Evolutionary conservation across 2,113 vertebrate genomes (phyloP).

Genomic region (Pteronura brasiliensis): DNA sequence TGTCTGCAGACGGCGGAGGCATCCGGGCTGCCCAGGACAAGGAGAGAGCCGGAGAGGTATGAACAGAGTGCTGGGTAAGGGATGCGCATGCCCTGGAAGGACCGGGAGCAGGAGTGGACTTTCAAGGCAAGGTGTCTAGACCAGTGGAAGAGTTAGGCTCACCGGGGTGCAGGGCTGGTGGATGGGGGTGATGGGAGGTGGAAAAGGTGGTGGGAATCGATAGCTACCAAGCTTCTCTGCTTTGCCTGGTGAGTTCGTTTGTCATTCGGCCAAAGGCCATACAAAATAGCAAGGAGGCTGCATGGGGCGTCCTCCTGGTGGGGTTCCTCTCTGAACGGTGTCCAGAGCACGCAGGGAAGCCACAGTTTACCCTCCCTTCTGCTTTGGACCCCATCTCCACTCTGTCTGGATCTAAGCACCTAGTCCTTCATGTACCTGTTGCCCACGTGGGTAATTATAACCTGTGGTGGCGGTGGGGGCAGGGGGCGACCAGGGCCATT

Average conservation of each 20-base stretch:
- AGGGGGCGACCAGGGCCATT: background rate
- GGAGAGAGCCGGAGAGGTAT: conserved; percentile 43
- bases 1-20: conserved; percentile 23
- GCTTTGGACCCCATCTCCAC: background rate
- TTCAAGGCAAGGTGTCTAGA: background rate
- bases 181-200: background rate
- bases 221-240: background rate
- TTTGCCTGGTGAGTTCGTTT: background rate
- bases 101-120: background rate
- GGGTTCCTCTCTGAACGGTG: background rate
- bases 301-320: background rate
- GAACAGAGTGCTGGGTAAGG: background rate
- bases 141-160: background rate
- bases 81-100: background rate
- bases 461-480: accelerated
- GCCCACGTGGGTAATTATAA: background rate
- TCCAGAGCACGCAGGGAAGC: background rate
- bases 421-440: background rate
- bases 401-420: background rate
- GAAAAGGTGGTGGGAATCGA: background rate
- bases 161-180: background rate
- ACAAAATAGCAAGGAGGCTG: background rate
- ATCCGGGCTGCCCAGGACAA: background rate
- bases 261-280: background rate
- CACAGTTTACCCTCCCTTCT: background rate